phyloP scores from a whole-genome alignment of 2,888 invertebrate species.

The Pemphredon lugubris region DNA sequence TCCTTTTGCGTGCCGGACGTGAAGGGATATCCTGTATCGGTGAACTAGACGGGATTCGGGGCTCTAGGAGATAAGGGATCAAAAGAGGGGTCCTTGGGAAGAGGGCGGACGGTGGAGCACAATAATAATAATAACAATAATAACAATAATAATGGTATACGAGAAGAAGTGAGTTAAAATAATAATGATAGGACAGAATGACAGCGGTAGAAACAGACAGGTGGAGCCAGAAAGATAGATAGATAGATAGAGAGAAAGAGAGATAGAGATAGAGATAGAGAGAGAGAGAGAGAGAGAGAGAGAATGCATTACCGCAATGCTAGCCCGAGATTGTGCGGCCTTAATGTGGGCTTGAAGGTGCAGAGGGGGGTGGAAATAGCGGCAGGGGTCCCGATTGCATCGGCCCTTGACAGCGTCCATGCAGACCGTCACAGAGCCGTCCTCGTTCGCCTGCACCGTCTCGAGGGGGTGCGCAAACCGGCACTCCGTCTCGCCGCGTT shows the following conservation, averaged over 20 bases:
- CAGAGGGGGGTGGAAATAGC: slow-evolving; percentile 99
- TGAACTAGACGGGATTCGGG: neutral
- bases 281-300: slow-evolving; percentile 77
- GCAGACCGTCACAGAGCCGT: slow-evolving; percentile 99
- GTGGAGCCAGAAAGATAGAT: slow-evolving; percentile 60
- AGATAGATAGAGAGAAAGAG: slow-evolving; percentile 44
- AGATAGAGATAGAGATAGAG: slow-evolving; percentile 60
- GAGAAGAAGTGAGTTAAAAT: slow-evolving; percentile 9
- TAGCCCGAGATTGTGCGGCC: slow-evolving; percentile 95
- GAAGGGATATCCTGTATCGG: neutral
- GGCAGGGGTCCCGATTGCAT: slow-evolving; percentile 99
- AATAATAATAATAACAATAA: slow-evolving; percentile 4
- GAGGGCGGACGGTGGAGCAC: neutral
- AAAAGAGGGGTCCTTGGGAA: neutral
- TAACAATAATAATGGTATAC: slow-evolving; percentile 7
- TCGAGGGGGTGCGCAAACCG: slow-evolving; percentile 99
- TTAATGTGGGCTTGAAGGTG: slow-evolving; percentile 99
- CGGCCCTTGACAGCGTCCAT: slow-evolving; percentile 99
- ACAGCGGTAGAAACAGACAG: slow-evolving; percentile 13
- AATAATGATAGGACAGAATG: slow-evolving; percentile 1
- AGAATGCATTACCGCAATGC: slow-evolving; percentile 82
- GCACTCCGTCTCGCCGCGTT: slow-evolving; percentile 98
- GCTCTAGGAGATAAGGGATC: neutral
- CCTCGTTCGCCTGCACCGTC: slow-evolving; percentile 97
- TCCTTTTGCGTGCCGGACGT: slow-evolving; percentile 1